A percentile compares a stretch with the other conserved stretches of the same genome.
These are phyloP conservation scores for Hippocampus zosterae DNA, from an alignment of 2,113 vertebrate genomes.

Conservation along the genomic window DNA sequence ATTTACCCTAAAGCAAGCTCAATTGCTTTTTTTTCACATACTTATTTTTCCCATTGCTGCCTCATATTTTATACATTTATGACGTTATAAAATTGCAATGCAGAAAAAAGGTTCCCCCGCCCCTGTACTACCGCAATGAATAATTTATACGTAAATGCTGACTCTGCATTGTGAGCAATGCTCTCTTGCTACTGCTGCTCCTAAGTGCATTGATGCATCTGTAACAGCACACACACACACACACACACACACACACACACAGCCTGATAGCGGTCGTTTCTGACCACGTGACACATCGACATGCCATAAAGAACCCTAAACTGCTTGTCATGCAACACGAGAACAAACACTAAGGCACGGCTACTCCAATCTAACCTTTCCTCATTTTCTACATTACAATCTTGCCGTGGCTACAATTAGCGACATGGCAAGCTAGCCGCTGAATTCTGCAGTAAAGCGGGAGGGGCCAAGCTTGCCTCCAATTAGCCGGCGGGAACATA, in stretches of 20 bases:
- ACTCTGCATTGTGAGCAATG: conserved; percentile 19
- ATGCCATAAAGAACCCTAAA: conserved; percentile 42
- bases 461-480: conserved; percentile 58
- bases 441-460: conserved; percentile 76
- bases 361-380: conserved; percentile 56
- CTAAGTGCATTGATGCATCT: conserved; percentile 10
- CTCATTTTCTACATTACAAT: conserved; percentile 54
- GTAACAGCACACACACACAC: background rate
- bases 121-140: conserved; percentile 13
- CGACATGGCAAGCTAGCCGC: conserved; percentile 53
- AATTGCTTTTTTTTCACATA: too few relatives aligned
- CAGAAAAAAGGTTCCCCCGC: background rate
- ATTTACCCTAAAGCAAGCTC: too few relatives aligned
- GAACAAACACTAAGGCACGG: conserved; percentile 60
- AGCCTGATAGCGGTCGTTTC: background rate
- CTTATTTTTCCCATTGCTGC: background rate
- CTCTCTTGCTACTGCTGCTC: conserved; percentile 7
- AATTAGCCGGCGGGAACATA: conserved; percentile 51
- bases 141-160: conserved; percentile 25
- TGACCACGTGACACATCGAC: conserved; percentile 5
- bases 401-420: conserved; percentile 44
- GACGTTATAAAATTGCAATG: conserved; percentile 4
- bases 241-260: too few relatives aligned
- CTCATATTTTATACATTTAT: background rate
- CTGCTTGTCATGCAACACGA: conserved; percentile 35